Evolutionary conservation across 2,113 vertebrate species (phyloP).

Genomic region (Bujurquina vittata): DNA sequence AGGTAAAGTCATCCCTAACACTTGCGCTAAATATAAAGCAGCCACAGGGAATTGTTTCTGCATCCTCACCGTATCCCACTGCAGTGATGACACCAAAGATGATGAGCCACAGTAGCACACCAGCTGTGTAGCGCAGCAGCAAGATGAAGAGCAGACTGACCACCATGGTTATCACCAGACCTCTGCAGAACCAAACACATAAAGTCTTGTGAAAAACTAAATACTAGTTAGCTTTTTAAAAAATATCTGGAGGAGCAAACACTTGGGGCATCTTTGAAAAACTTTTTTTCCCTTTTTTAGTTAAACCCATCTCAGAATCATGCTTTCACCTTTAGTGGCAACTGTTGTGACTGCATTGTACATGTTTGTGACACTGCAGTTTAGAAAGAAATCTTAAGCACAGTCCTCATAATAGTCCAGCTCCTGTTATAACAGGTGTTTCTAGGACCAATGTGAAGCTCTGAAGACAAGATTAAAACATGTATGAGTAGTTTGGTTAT

Average conservation of each 20-base stretch:
- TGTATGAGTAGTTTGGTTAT: neutral
- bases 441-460: neutral
- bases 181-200: slow-evolving; percentile 75
- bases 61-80: slow-evolving; percentile 85
- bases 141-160: slow-evolving; percentile 92
- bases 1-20: neutral
- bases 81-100: slow-evolving; percentile 86
- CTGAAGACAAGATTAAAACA: rapidly evolving
- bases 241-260: no score
- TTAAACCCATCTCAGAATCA: neutral
- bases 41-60: neutral
- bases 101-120: slow-evolving; percentile 92
- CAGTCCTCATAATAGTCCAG: neutral
- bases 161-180: slow-evolving; percentile 89
- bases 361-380: neutral
- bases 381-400: neutral
- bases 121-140: slow-evolving; percentile 89
- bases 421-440: neutral
- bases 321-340: neutral
- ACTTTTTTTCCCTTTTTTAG: neutral
- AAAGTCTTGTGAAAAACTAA: neutral
- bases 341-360: neutral
- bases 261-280: no score
- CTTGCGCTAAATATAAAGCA: neutral
- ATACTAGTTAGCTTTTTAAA: neutral